Conservation (phyloP, 2,888 invertebrate genomes). For the Portevinia maculata region DNA sequence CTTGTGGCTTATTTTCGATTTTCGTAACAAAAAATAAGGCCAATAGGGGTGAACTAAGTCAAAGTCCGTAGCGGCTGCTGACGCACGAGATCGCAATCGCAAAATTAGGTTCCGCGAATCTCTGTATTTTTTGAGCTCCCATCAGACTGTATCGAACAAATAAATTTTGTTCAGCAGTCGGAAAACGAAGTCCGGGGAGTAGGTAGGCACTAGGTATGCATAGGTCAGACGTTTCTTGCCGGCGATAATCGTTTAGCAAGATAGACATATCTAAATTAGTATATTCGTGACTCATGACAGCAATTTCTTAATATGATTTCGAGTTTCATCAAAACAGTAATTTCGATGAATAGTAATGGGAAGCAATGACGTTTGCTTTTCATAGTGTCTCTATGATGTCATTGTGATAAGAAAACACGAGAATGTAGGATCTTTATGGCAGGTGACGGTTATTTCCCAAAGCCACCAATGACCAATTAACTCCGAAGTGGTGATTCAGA, state of each 20-base stretch:
- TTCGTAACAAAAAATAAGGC: constrained; percentile 43
- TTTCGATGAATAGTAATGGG: constrained; percentile 36
- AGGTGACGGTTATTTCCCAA: constrained; percentile 33
- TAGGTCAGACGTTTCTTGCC: constrained; percentile 39
- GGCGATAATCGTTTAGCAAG: constrained; percentile 36
- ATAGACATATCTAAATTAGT: constrained; percentile 48
- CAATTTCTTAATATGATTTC: constrained; percentile 29
- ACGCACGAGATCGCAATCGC: constrained; percentile 69
- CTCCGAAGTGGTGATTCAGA: constrained; percentile 25
- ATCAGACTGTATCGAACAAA: constrained; percentile 38
- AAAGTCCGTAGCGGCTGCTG: constrained; percentile 61
- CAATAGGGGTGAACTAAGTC: constrained; percentile 29
- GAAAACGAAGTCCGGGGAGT: constrained; percentile 33
- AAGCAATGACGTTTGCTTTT: constrained; percentile 21
- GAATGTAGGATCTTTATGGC: not conserved
- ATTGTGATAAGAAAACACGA: constrained; percentile 37
- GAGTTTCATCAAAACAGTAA: constrained; percentile 31
- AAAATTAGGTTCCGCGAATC: not conserved
- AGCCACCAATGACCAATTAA: constrained; percentile 18
- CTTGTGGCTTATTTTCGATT: constrained; percentile 20
- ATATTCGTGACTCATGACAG: constrained; percentile 41
- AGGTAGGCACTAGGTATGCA: constrained; percentile 22
- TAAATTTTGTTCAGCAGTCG: constrained; percentile 34
- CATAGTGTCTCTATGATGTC: constrained; percentile 27
- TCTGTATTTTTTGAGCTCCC: constrained; percentile 11